Evolutionary conservation across 2,888 invertebrate genomes (phyloP).

Genomic region (Odontocolon sp.): DNA sequence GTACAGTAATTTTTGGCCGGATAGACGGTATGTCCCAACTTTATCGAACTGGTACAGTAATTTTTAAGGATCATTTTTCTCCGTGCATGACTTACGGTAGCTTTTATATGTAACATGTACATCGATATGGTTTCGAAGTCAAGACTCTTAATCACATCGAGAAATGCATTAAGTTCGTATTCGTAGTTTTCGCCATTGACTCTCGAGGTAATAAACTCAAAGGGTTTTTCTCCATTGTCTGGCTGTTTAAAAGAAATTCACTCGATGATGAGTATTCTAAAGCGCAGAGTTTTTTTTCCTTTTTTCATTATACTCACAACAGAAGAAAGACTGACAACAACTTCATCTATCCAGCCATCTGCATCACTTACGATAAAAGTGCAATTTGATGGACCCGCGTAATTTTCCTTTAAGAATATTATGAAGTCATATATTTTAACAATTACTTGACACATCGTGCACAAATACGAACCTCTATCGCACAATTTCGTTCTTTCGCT

Average conservation of each 20-base stretch:
- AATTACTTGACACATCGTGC: too few species aligned
- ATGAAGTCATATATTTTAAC: too few species aligned
- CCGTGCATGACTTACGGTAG: slow-evolving; percentile 80
- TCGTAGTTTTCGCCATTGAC: slow-evolving; percentile 25
- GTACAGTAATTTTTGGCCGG: too few species aligned
- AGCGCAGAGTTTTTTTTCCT: background rate
- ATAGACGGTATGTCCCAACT: too few species aligned
- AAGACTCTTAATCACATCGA: slow-evolving; percentile 65
- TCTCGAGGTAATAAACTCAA: slow-evolving; percentile 37
- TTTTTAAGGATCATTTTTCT: background rate
- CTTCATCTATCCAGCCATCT: slow-evolving; percentile 65
- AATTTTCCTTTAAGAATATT: slow-evolving; percentile 68
- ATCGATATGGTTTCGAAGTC: slow-evolving; percentile 81
- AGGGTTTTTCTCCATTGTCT: slow-evolving; percentile 46
- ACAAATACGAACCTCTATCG: slow-evolving; percentile 78
- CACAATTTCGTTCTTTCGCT: slow-evolving; percentile 79
- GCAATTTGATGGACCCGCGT: slow-evolving; percentile 61
- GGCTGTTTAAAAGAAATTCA: slow-evolving; percentile 42
- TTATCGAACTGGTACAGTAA: too few species aligned
- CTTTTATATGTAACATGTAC: slow-evolving; percentile 83
- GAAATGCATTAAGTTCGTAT: slow-evolving; percentile 50
- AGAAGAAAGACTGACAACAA: slow-evolving; percentile 43
- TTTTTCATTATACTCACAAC: slow-evolving; percentile 45
- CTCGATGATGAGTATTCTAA: slow-evolving; percentile 3
- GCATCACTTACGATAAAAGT: slow-evolving; percentile 64